phyloP scores from a whole-genome alignment of 2,797 vertebrate species.

The Tamandua tetradactyla region DNA sequence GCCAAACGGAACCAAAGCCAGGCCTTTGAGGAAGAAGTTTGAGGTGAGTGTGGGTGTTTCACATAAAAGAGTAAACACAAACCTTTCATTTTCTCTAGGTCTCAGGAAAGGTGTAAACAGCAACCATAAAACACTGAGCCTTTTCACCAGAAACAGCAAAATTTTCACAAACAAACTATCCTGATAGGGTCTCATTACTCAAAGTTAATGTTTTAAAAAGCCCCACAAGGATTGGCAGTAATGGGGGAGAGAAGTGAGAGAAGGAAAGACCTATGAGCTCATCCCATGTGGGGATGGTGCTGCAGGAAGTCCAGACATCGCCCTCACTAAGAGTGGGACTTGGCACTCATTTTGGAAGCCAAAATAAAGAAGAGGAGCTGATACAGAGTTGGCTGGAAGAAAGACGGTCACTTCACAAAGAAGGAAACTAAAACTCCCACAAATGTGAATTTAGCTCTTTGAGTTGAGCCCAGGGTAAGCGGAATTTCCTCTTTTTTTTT shows the following conservation, averaged over 20 bases:
- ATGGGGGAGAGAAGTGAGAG: neutral
- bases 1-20: constrained; percentile 63
- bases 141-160: constrained; percentile 27
- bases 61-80: neutral
- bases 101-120: neutral
- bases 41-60: neutral
- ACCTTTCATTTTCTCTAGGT: constrained; percentile 55
- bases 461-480: neutral
- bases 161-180: constrained; percentile 4
- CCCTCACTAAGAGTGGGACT: neutral
- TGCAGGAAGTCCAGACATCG: neutral
- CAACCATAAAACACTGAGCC: neutral
- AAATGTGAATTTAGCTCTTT: neutral
- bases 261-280: neutral
- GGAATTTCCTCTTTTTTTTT: constrained; percentile 41
- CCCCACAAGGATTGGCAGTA: neutral
- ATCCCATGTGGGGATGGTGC: rapidly evolving
- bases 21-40: neutral
- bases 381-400: neutral
- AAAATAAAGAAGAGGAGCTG: neutral
- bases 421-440: constrained; percentile 41
- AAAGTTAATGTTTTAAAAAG: constrained; percentile 40
- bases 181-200: neutral
- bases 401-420: neutral
- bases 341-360: neutral